Evolutionary conservation across 2,113 vertebrate species (phyloP).

Genomic region (Poeciliopsis occidentalis): DNA sequence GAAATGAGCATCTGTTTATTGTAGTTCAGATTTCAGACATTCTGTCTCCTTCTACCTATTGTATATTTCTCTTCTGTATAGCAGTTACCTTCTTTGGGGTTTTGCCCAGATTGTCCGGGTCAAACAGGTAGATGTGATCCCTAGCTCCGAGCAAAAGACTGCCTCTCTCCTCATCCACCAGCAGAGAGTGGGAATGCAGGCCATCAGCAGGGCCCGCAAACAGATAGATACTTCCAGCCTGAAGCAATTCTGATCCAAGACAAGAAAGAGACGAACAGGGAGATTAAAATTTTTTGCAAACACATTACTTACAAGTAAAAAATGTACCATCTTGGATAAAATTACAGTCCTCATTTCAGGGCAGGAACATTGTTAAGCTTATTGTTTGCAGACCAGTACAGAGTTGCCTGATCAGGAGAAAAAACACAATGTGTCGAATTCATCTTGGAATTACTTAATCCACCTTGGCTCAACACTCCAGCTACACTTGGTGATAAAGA

Average conservation of each 20-base stretch:
- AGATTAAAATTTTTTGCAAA: not conserved
- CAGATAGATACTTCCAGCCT: constrained; percentile 88
- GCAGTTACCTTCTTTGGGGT: constrained; percentile 86
- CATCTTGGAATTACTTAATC: constrained; percentile 39
- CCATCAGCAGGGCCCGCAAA: constrained; percentile 88
- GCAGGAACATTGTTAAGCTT: constrained; percentile 15
- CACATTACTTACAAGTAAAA: constrained; percentile 10
- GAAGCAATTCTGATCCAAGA: constrained; percentile 84
- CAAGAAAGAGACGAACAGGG: constrained; percentile 8
- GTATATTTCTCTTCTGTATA: not conserved
- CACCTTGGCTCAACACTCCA: constrained; percentile 42
- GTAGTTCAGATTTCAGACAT: not conserved
- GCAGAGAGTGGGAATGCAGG: constrained; percentile 90
- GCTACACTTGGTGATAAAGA: constrained; percentile 13
- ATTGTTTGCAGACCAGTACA: constrained; percentile 17
- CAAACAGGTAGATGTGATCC: constrained; percentile 93
- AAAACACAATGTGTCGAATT: constrained; percentile 27
- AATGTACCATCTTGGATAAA: constrained; percentile 8
- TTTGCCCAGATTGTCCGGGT: constrained; percentile 88
- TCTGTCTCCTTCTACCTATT: not conserved
- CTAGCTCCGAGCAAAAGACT: constrained; percentile 88
- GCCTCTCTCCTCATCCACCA: constrained; percentile 93
- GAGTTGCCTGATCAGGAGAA: constrained; percentile 14
- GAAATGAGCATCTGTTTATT: not conserved
- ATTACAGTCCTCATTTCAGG: constrained; percentile 1